Evolutionary conservation across 2,113 vertebrate genomes (phyloP).

Genomic region (Psilopsiagon aymara): DNA sequence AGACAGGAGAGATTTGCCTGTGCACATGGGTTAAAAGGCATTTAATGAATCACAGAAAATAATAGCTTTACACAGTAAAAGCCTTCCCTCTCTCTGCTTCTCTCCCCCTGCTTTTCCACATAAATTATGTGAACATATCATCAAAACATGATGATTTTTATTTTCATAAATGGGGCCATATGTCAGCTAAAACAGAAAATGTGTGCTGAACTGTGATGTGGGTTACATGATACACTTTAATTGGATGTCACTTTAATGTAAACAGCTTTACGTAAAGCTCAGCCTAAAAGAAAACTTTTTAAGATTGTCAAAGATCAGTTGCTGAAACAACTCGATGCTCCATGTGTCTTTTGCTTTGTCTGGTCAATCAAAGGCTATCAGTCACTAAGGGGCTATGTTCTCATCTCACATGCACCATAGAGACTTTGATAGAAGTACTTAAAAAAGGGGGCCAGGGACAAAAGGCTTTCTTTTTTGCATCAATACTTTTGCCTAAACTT

Average conservation of each 20-base stretch:
- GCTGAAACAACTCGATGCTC: conserved; percentile 49
- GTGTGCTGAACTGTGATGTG: conserved; percentile 72
- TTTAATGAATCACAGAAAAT: conserved; percentile 76
- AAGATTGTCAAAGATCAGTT: conserved; percentile 59
- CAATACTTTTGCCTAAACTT: background rate
- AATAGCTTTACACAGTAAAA: conserved; percentile 68
- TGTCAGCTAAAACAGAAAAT: conserved; percentile 74
- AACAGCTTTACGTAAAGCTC: conserved; percentile 72
- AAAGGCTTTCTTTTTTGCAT: background rate
- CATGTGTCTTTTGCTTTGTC: conserved; percentile 18
- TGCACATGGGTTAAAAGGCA: conserved; percentile 61
- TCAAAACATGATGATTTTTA: conserved; percentile 77
- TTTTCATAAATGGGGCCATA: conserved; percentile 76
- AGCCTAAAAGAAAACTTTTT: conserved; percentile 57
- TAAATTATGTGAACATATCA: conserved; percentile 76
- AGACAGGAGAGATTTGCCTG: background rate
- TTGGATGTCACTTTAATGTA: conserved; percentile 76
- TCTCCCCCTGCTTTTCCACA: conserved; percentile 63
- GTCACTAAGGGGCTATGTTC: background rate
- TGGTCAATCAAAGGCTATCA: conserved; percentile 10
- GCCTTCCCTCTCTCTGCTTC: conserved; percentile 58
- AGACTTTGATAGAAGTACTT: background rate
- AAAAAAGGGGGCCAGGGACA: background rate
- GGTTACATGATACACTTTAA: conserved; percentile 74
- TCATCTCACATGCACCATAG: background rate